Percentiles rank a stretch among this genome's conserved stretches.
Conservation (phyloP, 2,888 invertebrate genomes). For the Meteorus cinctellus region DNA sequence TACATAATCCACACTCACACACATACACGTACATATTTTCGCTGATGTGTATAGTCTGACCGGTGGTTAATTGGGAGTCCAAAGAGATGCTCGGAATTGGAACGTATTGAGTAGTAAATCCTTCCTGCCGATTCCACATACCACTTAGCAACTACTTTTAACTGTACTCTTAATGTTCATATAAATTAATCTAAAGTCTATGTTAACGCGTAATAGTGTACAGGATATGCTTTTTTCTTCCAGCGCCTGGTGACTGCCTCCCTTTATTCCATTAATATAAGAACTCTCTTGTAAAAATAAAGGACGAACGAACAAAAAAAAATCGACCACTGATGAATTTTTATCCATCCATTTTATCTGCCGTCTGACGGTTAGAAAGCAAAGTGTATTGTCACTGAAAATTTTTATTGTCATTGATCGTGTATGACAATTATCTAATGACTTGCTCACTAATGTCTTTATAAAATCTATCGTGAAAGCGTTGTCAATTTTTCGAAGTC, state of each 20-base stretch:
- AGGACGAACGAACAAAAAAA: constrained; percentile 19
- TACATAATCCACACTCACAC: background rate
- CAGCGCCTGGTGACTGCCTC: constrained; percentile 57
- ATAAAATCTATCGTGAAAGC: background rate
- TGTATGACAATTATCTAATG: background rate
- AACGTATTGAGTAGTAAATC: constrained; percentile 52
- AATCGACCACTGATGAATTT: constrained; percentile 39
- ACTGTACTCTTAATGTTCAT: constrained; percentile 43
- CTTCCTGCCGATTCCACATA: constrained; percentile 57
- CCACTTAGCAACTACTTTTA: constrained; percentile 54
- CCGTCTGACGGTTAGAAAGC: constrained; percentile 46
- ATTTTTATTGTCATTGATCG: constrained; percentile 2
- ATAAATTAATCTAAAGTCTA: constrained; percentile 52
- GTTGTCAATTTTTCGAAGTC: background rate
- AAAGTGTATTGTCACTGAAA: background rate
- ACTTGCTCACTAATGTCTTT: background rate
- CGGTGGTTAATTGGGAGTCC: constrained; percentile 42
- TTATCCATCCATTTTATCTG: constrained; percentile 52
- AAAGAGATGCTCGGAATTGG: constrained; percentile 50
- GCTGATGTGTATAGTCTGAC: background rate
- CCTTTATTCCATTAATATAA: constrained; percentile 41
- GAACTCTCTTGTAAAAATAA: constrained; percentile 35
- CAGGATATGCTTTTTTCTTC: constrained; percentile 53
- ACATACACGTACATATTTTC: background rate
- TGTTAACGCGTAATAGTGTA: constrained; percentile 51